Evolutionary conservation across 1,140 invertebrate species (phyloP).

Genomic region (Marisa cornuarietis): DNA sequence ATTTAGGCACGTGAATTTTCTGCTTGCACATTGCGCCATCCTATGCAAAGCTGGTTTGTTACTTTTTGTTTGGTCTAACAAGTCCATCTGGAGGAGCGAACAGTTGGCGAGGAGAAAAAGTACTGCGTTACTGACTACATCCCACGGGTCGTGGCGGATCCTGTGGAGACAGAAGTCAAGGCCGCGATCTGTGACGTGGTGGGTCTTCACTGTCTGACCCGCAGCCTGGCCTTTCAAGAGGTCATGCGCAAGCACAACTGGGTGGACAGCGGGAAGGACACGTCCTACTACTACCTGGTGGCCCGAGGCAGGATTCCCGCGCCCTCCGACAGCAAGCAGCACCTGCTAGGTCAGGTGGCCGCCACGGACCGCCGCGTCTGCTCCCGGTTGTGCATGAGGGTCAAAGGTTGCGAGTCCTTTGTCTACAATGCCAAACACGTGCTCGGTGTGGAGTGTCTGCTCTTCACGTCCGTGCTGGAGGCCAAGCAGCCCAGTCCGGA

Average conservation of each 20-base stretch:
- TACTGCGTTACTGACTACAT: constrained; percentile 31
- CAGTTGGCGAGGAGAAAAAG: constrained; percentile 17
- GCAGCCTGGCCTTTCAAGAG: constrained; percentile 19
- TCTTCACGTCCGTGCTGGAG: constrained; percentile 2
- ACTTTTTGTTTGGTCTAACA: background rate
- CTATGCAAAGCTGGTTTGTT: no score
- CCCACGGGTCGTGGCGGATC: background rate
- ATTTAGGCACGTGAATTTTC: no score
- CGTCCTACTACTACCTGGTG: constrained; percentile 30
- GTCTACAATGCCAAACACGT: background rate
- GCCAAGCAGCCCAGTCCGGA: constrained; percentile 5
- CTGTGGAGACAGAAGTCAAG: constrained; percentile 12
- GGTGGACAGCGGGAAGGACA: constrained; percentile 20
- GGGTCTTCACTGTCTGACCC: constrained; percentile 21
- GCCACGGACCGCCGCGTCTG: constrained; percentile 21
- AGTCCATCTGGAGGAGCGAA: constrained; percentile 25
- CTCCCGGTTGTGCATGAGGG: constrained; percentile 23
- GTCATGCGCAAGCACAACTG: constrained; percentile 29
- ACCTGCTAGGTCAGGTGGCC: constrained; percentile 26
- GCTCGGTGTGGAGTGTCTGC: constrained; percentile 11
- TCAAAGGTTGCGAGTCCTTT: constrained; percentile 20
- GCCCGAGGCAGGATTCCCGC: constrained; percentile 20
- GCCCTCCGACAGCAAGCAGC: background rate
- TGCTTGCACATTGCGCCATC: no score
- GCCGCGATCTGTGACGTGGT: constrained; percentile 25